These are phyloP conservation scores for Carabus problematicus DNA, from an alignment of 2,888 invertebrate genomes.

Conservation along the genomic window DNA sequence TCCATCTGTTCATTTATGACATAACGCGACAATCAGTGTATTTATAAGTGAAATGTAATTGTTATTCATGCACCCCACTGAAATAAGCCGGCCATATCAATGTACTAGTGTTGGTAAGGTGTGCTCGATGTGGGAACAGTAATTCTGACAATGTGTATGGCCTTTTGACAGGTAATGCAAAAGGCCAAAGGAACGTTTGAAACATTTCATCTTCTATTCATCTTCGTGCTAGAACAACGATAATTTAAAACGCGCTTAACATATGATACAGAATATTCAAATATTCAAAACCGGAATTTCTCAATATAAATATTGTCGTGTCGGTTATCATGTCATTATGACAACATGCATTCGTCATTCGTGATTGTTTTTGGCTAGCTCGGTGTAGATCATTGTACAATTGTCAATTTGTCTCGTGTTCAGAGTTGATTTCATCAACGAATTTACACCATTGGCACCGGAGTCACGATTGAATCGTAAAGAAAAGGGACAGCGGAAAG, in stretches of 20 bases:
- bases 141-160: slow-evolving; percentile 37
- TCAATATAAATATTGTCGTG: not conserved
- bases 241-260: slow-evolving; percentile 36
- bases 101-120: slow-evolving; percentile 41
- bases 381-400: slow-evolving; percentile 14
- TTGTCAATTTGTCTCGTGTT: slow-evolving; percentile 24
- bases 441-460: slow-evolving; percentile 75
- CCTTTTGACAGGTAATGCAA: slow-evolving; percentile 4
- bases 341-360: not conserved
- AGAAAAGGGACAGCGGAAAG: slow-evolving; percentile 62
- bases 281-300: not conserved
- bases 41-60: too few species aligned
- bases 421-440: slow-evolving; percentile 79
- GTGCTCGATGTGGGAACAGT: slow-evolving; percentile 44
- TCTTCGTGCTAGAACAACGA: slow-evolving; percentile 21
- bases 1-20: not conserved
- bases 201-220: slow-evolving; percentile 7
- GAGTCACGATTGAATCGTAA: slow-evolving; percentile 60
- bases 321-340: not conserved
- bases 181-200: slow-evolving; percentile 39
- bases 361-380: not conserved
- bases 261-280: slow-evolving; percentile 4
- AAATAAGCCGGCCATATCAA: slow-evolving; percentile 44
- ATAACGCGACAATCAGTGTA: not conserved
- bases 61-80: slow-evolving; percentile 39